Evolutionary conservation across 2,797 vertebrate species (phyloP).

Genomic region (Rhincodon typus): DNA sequence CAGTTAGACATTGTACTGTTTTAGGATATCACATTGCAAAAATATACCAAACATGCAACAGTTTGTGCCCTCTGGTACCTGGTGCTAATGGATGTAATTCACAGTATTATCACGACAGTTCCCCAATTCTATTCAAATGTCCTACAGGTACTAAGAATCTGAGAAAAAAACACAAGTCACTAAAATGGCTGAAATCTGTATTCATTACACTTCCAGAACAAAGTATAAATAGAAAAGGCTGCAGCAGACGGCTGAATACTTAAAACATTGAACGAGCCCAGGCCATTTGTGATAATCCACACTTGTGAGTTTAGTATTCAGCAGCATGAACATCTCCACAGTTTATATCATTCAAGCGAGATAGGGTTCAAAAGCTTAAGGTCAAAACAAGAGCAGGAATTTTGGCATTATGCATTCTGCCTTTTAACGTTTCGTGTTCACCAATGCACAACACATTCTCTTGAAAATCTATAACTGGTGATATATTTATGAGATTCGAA

Average conservation of each 20-base stretch:
- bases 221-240: neutral
- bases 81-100: neutral
- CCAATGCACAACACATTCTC: neutral
- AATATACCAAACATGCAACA: neutral
- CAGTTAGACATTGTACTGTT: neutral
- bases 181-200: neutral
- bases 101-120: neutral
- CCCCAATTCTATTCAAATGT: neutral
- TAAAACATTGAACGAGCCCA: neutral
- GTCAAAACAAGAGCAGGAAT: neutral
- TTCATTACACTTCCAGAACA: neutral
- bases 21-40: neutral
- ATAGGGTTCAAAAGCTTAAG: neutral
- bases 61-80: neutral
- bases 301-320: neutral
- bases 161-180: too few species aligned
- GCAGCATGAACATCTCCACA: neutral
- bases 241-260: neutral
- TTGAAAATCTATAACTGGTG: neutral
- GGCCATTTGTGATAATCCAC: neutral
- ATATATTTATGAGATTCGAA: neutral
- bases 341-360: neutral
- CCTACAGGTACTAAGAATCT: neutral
- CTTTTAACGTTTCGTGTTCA: neutral
- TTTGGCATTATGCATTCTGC: neutral